Base-by-base conservation (phyloP, 2,888 invertebrate species). In the Cerastoderma edule region DNA sequence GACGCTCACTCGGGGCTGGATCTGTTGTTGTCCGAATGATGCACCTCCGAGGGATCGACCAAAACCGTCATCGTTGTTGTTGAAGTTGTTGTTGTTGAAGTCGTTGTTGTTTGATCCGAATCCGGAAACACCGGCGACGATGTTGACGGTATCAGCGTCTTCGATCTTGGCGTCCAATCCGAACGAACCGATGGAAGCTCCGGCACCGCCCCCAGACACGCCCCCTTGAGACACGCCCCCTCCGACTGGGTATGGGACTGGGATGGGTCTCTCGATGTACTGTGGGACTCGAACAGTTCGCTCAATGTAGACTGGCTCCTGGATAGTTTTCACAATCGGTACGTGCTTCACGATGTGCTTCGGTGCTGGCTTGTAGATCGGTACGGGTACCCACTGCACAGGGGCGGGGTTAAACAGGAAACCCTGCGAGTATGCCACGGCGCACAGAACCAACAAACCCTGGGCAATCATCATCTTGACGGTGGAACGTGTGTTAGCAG, bases 301-400 rank as follows among this genome's bases (percentile, higher is more conserved):
- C 28, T 28, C 28, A n/a, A 56, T 56, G 56, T 56, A 56, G 56
- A 56, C 56, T 56, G 56, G 56, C n/a, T 56, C 56, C 30, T 32
- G 56, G 56, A 56, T 56, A 32, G 56, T 56, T 32, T 56, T 56
- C 56, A 56, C 56, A 32, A 56, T 56, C 16, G 56, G 56, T 28
- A 56, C 30, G 16, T 19, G 22, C 56, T 56, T 56, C n/a, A n/a
- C n/a, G n/a, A n/a, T n/a, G n/a, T n/a, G n/a, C n/a, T n/a, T n/a
- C n/a, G n/a, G n/a, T n/a, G n/a, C n/a, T n/a, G n/a, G n/a, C 3
- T 5, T 2, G 16, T 28, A 13, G 30, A 54, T 54, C 6, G 56
- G 56, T 28, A 56, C 16, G 1, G 56, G 56, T 13, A 56, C n/a
- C 10, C 27, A n/a, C 16, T 19, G 22, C 16, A 28, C 56, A n/a